Base-by-base conservation (phyloP, 2,113 vertebrate species). In the Axis porcinus region DNA sequence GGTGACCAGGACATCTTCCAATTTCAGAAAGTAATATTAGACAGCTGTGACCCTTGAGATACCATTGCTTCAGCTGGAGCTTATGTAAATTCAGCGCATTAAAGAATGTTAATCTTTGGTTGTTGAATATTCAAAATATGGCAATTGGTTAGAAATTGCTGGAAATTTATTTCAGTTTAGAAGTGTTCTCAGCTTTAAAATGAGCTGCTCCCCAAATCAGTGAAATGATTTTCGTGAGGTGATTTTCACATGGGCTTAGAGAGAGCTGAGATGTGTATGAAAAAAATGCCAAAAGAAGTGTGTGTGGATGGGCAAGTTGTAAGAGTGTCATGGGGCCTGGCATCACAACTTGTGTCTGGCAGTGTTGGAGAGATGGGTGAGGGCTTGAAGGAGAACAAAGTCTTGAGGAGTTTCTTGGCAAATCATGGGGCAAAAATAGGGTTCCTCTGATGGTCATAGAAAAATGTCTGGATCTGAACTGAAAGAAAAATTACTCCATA, bases 21-120 rank as follows among this genome's bases (percentile, higher is more conserved):
- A 95, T 91, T 97, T 96, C 96, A 86, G 96, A 86, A 96, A 95
- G 62, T 52, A 78, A 57, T 60, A 54, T 97, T 91, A 89, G 82
- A 93, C 97, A 98, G 94, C 97, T 98, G 97, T 97, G 97, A 97
- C 96, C 96, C 86, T 84, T 52, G 88, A 88, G 33, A 58, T 70
- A 89, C 47, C 28, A 33, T 74, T 45, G 86, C 93, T 96, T 97
- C 97, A 98, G 96, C 97, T 97, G 97, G 82, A 93, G 85, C 89
- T 94, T 86, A 95, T 89, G 92, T 89, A 96, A 97, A 98, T 98
- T 97, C 97, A 97, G 78, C 47, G 5, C 47, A 78, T 57, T 62
- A 82, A 95, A 95, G 60, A 83, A 83, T 57, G 85, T 21, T 89
- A 82, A 95, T 93, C 82, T 94, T 97, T 88, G 91, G 55, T 89